These are phyloP conservation scores for Selenia dentaria DNA, from an alignment of 2,888 invertebrate genomes.

Conservation along the genomic window DNA sequence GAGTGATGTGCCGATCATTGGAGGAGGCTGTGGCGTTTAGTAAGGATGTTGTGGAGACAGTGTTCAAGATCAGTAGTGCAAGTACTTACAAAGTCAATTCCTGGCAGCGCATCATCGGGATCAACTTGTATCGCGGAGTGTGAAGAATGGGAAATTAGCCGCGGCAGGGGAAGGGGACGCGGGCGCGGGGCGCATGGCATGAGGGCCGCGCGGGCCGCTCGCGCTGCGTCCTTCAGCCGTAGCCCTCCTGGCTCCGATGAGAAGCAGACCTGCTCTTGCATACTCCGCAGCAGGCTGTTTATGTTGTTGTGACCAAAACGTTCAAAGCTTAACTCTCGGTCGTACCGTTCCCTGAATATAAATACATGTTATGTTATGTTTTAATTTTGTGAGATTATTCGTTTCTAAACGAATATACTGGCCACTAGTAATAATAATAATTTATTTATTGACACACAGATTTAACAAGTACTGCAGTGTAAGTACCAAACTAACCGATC, in stretches of 20 bases:
- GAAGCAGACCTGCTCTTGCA: conserved; percentile 43
- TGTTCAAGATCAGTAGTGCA: too few species aligned
- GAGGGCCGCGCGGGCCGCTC: conserved; percentile 17
- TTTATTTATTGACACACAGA: too few species aligned
- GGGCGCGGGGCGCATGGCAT: conserved; percentile 15
- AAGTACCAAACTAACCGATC: too few species aligned
- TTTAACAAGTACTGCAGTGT: too few species aligned
- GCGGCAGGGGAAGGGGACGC: background rate
- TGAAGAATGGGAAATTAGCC: background rate
- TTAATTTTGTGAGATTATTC: too few species aligned
- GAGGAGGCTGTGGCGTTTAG: too few species aligned
- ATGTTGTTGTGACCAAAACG: conserved; percentile 63
- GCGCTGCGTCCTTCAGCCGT: conserved; percentile 20
- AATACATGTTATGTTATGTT: too few species aligned
- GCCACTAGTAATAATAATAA: too few species aligned
- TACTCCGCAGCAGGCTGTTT: conserved; percentile 50
- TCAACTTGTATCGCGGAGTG: conserved; percentile 31
- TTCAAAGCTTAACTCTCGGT: conserved; percentile 58
- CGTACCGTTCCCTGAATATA: conserved; percentile 51
- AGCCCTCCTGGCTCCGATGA: conserved; percentile 16
- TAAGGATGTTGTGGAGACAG: too few species aligned
- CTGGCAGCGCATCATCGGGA: conserved; percentile 62
- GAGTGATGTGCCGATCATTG: too few species aligned
- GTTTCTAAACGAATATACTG: too few species aligned
- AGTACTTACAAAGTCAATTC: conserved; percentile 58